phyloP scores from a whole-genome alignment of 2,113 vertebrate genomes.

The Phyllopteryx taeniolatus region DNA sequence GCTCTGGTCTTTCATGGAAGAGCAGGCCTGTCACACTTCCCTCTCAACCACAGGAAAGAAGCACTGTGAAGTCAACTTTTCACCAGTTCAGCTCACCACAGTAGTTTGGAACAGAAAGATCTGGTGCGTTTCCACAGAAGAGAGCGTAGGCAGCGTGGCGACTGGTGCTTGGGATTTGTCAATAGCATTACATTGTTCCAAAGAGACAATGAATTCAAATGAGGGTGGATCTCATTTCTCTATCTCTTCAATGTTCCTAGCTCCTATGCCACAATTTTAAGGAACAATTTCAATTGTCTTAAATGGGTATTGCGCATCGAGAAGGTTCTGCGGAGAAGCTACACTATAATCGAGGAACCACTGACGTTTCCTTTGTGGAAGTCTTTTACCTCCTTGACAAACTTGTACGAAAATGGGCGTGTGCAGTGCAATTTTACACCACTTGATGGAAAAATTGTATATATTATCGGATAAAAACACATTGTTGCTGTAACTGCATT shows the following conservation, averaged over 20 bases:
- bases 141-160: not conserved
- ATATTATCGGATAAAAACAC: no score
- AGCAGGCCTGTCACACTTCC: slow-evolving; percentile 20
- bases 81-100: not conserved
- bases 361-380: no score
- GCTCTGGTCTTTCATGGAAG: slow-evolving; percentile 22
- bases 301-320: no score
- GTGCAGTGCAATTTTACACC: no score
- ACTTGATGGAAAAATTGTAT: no score
- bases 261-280: no score
- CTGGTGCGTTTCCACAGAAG: not conserved
- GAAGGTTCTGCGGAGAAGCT: no score
- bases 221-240: not conserved
- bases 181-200: not conserved
- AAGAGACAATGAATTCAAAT: not conserved
- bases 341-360: no score
- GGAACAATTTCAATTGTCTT: no score
- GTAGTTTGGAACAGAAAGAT: not conserved
- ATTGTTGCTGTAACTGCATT: no score
- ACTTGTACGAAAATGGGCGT: no score
- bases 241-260: not conserved
- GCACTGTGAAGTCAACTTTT: slow-evolving; percentile 25
- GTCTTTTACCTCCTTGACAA: no score
- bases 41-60: slow-evolving; percentile 27
- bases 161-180: not conserved